Percentiles rank a stretch among this genome's conserved stretches.
Evolutionary conservation across 2,888 invertebrate genomes (phyloP).

Genomic region (Coleophora deauratella): DNA sequence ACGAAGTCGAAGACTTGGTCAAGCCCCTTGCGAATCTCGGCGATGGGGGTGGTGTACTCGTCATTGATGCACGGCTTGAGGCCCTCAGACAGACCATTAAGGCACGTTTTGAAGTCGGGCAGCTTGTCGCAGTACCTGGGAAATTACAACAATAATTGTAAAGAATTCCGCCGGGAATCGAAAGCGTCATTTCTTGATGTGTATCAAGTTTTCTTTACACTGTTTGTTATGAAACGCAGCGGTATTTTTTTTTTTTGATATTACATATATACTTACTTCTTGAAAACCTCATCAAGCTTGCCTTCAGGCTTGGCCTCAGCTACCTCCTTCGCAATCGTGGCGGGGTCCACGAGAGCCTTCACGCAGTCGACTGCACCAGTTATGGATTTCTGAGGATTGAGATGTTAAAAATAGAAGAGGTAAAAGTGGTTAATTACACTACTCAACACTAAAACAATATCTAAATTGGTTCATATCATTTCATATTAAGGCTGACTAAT

Average conservation of each 20-base stretch:
- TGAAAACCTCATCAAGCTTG: slow-evolving; percentile 81
- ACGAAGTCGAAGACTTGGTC: slow-evolving; percentile 82
- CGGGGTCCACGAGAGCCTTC: slow-evolving; percentile 73
- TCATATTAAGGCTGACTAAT: no score
- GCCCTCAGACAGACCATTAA: slow-evolving; percentile 70
- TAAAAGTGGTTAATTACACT: no score
- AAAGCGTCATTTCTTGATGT: no score
- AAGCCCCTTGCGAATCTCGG: slow-evolving; percentile 76
- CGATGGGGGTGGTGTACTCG: slow-evolving; percentile 69
- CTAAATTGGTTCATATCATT: no score
- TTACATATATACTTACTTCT: slow-evolving; percentile 59
- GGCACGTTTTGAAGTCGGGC: slow-evolving; percentile 75
- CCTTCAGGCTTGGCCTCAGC: slow-evolving; percentile 81
- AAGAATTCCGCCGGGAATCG: no score
- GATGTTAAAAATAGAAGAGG: background rate
- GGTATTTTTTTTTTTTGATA: no score
- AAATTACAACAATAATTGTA: background rate
- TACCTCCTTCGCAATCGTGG: slow-evolving; percentile 77
- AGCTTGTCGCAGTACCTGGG: slow-evolving; percentile 78
- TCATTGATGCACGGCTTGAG: slow-evolving; percentile 77
- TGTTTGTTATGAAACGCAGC: no score
- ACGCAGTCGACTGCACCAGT: slow-evolving; percentile 72
- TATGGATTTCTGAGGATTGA: slow-evolving; percentile 37
- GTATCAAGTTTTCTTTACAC: no score
- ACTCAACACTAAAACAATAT: no score